These are phyloP conservation scores for Maccullochella peelii DNA, from an alignment of 2,113 vertebrate species.

Conservation along the genomic window DNA sequence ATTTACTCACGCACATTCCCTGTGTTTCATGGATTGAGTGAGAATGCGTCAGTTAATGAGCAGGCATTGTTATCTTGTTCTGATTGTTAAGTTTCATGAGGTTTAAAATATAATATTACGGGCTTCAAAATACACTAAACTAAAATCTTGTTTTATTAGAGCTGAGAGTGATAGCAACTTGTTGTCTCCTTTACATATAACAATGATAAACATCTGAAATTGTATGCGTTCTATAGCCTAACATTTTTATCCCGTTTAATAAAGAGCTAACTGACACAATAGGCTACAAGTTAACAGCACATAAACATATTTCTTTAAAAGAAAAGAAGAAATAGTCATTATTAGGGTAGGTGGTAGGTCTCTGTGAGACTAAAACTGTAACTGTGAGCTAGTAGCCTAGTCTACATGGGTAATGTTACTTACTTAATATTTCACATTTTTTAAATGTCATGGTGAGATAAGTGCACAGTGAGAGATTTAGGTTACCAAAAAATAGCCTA, in stretches of 20 bases:
- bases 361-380: not conserved
- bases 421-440: not conserved
- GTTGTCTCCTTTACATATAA: not conserved
- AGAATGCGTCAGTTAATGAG: constrained; percentile 59
- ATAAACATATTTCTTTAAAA: not conserved
- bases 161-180: not conserved
- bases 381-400: not conserved
- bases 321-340: not conserved
- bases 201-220: not conserved
- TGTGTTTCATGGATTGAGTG: constrained; percentile 45
- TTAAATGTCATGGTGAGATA: not conserved
- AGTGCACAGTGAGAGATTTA: not conserved
- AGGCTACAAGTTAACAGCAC: not conserved
- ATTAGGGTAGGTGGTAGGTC: too few relatives aligned
- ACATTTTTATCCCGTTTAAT: not conserved
- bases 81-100: constrained; percentile 16
- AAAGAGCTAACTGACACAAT: not conserved
- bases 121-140: not conserved
- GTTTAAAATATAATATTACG: not conserved
- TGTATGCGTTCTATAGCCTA: not conserved
- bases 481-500: not conserved
- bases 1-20: constrained; percentile 41
- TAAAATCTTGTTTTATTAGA: not conserved
- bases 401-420: too few relatives aligned
- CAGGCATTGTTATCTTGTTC: constrained; percentile 1